Base-by-base conservation (phyloP, 2,113 vertebrate species). In the Promerops cafer region DNA sequence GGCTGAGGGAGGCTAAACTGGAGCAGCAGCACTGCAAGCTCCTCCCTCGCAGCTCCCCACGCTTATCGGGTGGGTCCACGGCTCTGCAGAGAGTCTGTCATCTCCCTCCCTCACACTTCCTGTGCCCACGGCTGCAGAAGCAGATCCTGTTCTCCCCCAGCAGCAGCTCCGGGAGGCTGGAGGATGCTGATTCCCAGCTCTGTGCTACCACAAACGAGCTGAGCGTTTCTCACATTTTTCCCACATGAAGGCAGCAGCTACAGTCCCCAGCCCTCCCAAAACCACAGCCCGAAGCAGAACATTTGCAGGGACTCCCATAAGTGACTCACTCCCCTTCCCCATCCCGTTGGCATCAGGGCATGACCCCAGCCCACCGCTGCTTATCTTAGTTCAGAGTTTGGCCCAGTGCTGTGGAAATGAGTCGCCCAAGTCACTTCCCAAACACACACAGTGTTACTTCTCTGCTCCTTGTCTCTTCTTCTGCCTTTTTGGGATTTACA, bases 171-270 rank as follows among this genome's bases (percentile, higher is more conserved):
- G 8, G 31, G 45, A 9, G 66, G 56, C 71, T 13, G 7, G 10
- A 49, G 74, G 93, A 60, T 70, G 82, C 35, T 10, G 23, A 20
- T 76, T 85, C 52, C 56, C 79, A 28, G 78, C 47, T 30, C 69
- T 1, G 11, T 1, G 3, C 37, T 35, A 17, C 40, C 50, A 18
- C 9, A 1, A 12, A 49, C 0, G 0, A 77, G 24, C 42, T 4
- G 61, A 70, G 31, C 2, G 1, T 45, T 91, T 75, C 59, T 50
- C 30, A 60, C 72, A 16, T 77, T 61, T 76, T 87, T 60, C 84
- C 80, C 44, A 5, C 75, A 20, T 5, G 57, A 78, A 59, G 79
- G 66, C 71, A 60, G 4, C 1, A 45, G 53, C 30, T 64, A 1
- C 63, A 24, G 31, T 40, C 76, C 24, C 20, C 1, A 1, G 33